Evolutionary conservation across 2,113 vertebrate genomes (phyloP), one percentile per base, ranked within the genome.

Genomic region (Acanthisitta chloris): DNA sequence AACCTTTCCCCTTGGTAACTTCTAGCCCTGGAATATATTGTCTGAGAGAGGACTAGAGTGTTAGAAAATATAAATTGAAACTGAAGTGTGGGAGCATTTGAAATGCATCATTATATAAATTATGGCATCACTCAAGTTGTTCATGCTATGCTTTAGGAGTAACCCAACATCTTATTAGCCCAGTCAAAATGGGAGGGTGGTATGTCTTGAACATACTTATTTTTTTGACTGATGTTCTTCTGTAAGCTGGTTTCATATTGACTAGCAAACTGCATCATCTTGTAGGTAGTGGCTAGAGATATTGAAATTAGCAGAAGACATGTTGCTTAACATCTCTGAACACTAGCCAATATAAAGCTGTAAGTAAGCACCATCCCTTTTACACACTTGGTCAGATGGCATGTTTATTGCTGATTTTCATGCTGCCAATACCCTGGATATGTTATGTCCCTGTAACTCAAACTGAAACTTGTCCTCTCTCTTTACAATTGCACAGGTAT

Each of bases 1-100:
- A 91, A 91, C 74, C 66, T 87, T 94, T 93, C 80, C 25, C 38
- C 31, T 77, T 58, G 26, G 36, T 83, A 93, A 73, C 81, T 95
- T 95, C 73, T 36, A 71, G 83, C 78, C 66, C 25, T 73, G 59
- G 59, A 80, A 67, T 81, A 59, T 0, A 10, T 86, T 85, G 92
- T 84, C 78, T 85, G 31, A 88, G 43, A 88, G 62, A 59, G 49
- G 59, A 91, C 64, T 62, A 52, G 31, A 91, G 57, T 1, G 3
- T 72, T 82, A 90, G 92, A 95, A 89, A 87, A 78, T 31, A 4
- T 43, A 49, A 87, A 49, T 85, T 4, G 55, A 78, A 86, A 84
- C 17, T 54, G n/a, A 92, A 92, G 36, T 48, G 14, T 45, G 88
- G 49, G 58, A 78, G 54, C n/a, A 79, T 92, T 94, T 91, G 82